These are phyloP conservation scores for Leptinotarsa rubiginosa DNA, from an alignment of 2,888 invertebrate genomes.

Conservation along the genomic window DNA sequence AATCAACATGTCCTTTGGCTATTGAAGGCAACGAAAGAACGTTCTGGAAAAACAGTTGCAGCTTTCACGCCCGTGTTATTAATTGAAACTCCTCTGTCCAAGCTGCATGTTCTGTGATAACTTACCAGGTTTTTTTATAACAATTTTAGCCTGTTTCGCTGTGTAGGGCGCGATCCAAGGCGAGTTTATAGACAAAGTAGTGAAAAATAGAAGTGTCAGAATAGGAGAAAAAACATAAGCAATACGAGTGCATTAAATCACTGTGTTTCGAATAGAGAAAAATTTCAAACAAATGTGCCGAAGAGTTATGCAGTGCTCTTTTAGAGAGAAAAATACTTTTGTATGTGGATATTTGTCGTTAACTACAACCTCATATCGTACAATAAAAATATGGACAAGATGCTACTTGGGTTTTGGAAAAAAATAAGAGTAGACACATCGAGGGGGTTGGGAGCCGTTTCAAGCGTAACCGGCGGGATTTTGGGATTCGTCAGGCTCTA, in stretches of 20 bases:
- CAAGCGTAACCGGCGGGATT: neutral
- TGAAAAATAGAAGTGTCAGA: conserved; percentile 70
- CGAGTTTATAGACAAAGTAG: conserved; percentile 68
- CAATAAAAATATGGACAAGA: conserved; percentile 52
- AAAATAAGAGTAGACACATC: conserved; percentile 38
- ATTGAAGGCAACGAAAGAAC: neutral
- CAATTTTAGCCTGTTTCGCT: conserved; percentile 69
- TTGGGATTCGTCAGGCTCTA: neutral
- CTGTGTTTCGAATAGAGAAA: conserved; percentile 55
- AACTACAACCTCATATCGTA: conserved; percentile 44
- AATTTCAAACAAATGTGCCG: conserved; percentile 57
- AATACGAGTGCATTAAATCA: conserved; percentile 64
- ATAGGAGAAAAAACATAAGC: conserved; percentile 67
- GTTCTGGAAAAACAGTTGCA: neutral
- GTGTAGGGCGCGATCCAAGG: conserved; percentile 68
- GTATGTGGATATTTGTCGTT: conserved; percentile 43
- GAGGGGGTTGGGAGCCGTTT: conserved; percentile 26
- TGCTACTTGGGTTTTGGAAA: conserved; percentile 63
- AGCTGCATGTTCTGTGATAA: conserved; percentile 67
- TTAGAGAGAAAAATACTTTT: conserved; percentile 50
- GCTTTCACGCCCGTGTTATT: conserved; percentile 50
- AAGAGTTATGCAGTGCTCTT: conserved; percentile 63
- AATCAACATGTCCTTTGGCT: neutral
- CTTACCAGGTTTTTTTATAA: conserved; percentile 68
- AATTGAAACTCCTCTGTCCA: conserved; percentile 61